Evolutionary conservation across 2,888 invertebrate genomes (phyloP).

Genomic region (Epirrhoe tristata): DNA sequence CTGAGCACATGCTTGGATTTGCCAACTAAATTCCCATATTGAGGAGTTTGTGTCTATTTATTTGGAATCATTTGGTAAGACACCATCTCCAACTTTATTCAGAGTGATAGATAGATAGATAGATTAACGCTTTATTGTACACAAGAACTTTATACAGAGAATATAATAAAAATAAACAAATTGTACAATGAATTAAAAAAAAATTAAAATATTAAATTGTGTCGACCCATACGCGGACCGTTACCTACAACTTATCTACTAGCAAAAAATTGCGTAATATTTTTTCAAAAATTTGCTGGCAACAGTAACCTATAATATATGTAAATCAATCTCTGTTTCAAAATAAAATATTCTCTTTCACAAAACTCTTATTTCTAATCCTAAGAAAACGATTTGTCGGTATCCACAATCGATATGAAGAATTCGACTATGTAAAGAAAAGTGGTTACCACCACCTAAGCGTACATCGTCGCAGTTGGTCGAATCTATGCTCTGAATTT

Average conservation of each 20-base stretch:
- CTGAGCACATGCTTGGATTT: neutral
- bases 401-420: slow-evolving; percentile 33
- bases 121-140: too few species aligned
- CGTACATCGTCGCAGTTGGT: slow-evolving; percentile 40
- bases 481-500: slow-evolving; percentile 48
- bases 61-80: neutral
- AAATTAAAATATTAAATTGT: too few species aligned
- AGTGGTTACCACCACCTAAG: slow-evolving; percentile 40
- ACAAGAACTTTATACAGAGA: too few species aligned
- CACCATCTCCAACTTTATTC: too few species aligned
- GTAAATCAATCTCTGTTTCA: neutral
- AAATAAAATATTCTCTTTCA: neutral
- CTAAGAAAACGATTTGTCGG: slow-evolving; percentile 30
- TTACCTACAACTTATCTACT: too few species aligned
- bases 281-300: too few species aligned
- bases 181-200: too few species aligned
- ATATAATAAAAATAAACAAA: too few species aligned
- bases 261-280: too few species aligned
- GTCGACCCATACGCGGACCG: too few species aligned
- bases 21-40: neutral
- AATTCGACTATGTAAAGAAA: slow-evolving; percentile 41
- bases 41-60: neutral
- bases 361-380: slow-evolving; percentile 1
- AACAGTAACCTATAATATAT: neutral
- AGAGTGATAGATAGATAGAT: too few species aligned